Conservation (phyloP, 1,140 invertebrate genomes). For the Dendroctonus ponderosae region DNA sequence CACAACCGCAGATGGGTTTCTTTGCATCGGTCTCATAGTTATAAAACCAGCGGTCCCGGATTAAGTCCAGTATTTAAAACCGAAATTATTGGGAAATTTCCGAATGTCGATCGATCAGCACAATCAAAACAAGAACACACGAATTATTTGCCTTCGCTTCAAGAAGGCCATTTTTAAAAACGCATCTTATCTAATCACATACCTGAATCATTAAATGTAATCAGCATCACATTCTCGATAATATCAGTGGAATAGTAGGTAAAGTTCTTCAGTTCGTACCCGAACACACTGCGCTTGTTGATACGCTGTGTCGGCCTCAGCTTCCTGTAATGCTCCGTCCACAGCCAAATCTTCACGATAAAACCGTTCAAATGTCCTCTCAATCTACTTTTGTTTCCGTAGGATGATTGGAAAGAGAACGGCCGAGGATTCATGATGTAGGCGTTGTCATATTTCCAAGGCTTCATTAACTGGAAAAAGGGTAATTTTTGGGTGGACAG, state of each 20-base stretch:
- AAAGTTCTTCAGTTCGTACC: constrained; percentile 23
- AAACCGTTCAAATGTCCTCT: constrained; percentile 66
- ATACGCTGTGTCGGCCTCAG: constrained; percentile 26
- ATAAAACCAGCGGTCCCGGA: too few species aligned
- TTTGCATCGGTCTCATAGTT: too few species aligned
- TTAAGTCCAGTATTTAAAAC: too few species aligned
- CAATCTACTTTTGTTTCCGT: constrained; percentile 44
- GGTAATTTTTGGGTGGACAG: too few species aligned
- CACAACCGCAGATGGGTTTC: too few species aligned
- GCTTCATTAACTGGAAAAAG: constrained; percentile 9
- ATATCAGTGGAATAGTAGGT: constrained; percentile 47
- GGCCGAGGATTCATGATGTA: constrained; percentile 43
- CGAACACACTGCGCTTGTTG: constrained; percentile 28
- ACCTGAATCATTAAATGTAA: constrained; percentile 67
- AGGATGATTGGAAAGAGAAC: constrained; percentile 39
- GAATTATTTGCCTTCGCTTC: too few species aligned
- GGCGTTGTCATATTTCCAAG: constrained; percentile 38
- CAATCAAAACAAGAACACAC: too few species aligned
- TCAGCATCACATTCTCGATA: constrained; percentile 70
- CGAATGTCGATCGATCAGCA: too few species aligned
- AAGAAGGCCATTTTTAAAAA: background rate
- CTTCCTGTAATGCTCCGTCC: constrained; percentile 52
- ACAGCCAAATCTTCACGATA: constrained; percentile 78
- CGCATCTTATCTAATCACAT: background rate
- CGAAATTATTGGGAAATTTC: too few species aligned